Base-by-base conservation (phyloP, 2,888 invertebrate genomes). In the Limenitis camilla region DNA sequence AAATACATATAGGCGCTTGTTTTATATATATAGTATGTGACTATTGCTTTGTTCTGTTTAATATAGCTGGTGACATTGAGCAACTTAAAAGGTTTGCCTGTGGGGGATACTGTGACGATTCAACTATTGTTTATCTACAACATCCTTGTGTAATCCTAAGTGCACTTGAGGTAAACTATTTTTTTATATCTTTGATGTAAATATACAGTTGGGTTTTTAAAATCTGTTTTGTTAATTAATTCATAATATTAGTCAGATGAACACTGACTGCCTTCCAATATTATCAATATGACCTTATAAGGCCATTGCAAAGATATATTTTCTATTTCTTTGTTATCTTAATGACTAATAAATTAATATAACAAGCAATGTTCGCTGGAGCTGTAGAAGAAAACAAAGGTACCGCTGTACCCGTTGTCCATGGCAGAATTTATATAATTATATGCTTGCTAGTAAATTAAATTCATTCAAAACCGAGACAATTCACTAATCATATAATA, bases 131-230 rank as follows among this genome's bases (percentile, higher is more conserved):
- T 65, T 95, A 94, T 81, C 89, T 94, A 72, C 94, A 94, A 81
- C 95, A 95, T 89, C 95, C 95, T 67, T 95, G 94, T 82, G 94
- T 94, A 58, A 93, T 96, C 70, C 88, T 96, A 65, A 94, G 94
- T 61, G 96, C 95, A 55, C 87, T 96, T 65, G 96, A 96, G 89
- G 91, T 90, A 73, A 76, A 70, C 68, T 52, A 40, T 49, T 7
- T 32, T 48, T 32, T 36, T 39, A 42, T 47, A 42, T 35, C 19
- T n/a, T n/a, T 19, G 19, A 19, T 19, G 19, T 19, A 19, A 19
- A 19, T 19, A 19, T 19, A n/a, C n/a, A 19, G 19, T 19, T 19
- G 19, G 19, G 19, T 19, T 19, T 19, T 19, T 19, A 2, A 19
- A 19, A 19, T 19, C 19, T 19, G 19, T 19, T 19, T 1, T 19